Evolutionary conservation across 64 coral and sea anemone species (phyloP).

Genomic region (Stichodactyla mertensii): DNA sequence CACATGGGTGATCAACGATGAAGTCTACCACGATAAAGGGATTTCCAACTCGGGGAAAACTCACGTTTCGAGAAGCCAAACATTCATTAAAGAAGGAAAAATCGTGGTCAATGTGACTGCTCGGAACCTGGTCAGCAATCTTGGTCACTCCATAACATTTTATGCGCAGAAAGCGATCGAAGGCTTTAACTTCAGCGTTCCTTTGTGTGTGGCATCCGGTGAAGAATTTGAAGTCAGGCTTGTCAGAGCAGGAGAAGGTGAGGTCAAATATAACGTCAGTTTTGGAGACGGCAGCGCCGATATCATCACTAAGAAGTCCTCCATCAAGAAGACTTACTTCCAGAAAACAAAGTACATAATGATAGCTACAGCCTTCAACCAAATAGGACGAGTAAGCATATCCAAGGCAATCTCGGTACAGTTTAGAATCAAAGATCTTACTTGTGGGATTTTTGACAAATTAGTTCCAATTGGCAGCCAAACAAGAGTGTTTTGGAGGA

Average conservation of each 20-base stretch:
- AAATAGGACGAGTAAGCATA: conserved; percentile 28
- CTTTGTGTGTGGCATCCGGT: neutral
- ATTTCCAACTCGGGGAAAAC: neutral
- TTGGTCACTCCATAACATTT: conserved; percentile 19
- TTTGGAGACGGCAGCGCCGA: conserved; percentile 50
- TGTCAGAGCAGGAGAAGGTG: conserved; percentile 27
- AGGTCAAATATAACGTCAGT: conserved; percentile 46
- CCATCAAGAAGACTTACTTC: conserved; percentile 18
- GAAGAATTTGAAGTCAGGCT: conserved; percentile 7
- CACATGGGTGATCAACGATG: conserved; percentile 35
- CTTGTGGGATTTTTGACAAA: neutral
- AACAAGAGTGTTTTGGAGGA: conserved; percentile 38
- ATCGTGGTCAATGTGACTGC: conserved; percentile 46
- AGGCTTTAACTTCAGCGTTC: conserved; percentile 28
- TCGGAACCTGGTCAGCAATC: conserved; percentile 51
- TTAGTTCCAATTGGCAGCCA: neutral
- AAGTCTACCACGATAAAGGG: conserved; percentile 31
- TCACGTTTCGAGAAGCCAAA: neutral
- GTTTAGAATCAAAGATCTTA: conserved; percentile 52
- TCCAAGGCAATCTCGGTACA: conserved; percentile 43
- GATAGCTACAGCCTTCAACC: conserved; percentile 52
- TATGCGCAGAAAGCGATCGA: conserved; percentile 59
- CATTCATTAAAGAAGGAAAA: conserved; percentile 22
- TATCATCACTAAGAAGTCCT: conserved; percentile 10
- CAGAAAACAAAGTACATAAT: conserved; percentile 17